Conservation (phyloP, 2,113 vertebrate genomes). For the Chelonoidis abingdonii region DNA sequence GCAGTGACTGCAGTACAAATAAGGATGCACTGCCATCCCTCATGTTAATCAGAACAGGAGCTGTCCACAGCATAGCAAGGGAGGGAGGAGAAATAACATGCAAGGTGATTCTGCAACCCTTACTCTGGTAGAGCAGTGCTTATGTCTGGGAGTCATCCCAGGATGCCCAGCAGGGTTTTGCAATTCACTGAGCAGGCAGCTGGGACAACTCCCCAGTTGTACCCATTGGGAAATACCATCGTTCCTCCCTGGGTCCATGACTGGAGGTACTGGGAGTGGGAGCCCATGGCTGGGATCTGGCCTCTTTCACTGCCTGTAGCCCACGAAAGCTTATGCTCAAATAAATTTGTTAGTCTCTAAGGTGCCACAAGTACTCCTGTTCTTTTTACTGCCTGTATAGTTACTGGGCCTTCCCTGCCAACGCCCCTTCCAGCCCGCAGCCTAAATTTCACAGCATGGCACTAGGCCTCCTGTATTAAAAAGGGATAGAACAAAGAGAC, state of each 20-base stretch:
- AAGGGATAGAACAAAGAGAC: background rate
- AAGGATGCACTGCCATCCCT: background rate
- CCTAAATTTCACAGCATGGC: background rate
- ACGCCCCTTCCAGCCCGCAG: background rate
- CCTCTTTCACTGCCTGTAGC: background rate
- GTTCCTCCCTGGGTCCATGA: background rate
- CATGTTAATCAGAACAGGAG: background rate
- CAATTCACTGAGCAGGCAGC: background rate
- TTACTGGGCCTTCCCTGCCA: background rate
- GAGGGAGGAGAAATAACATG: background rate
- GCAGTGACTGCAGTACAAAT: background rate
- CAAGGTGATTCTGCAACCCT: background rate
- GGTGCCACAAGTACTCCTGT: too few relatives aligned
- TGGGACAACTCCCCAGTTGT: background rate
- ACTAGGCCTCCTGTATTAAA: background rate
- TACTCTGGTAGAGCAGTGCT: background rate
- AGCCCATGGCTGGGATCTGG: background rate
- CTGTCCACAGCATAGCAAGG: too few relatives aligned
- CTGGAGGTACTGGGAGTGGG: background rate
- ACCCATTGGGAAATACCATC: background rate
- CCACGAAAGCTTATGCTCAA: too few relatives aligned
- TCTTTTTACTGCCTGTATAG: background rate
- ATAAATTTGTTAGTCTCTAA: too few relatives aligned
- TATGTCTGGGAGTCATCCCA: background rate
- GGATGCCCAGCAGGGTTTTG: background rate